Evolutionary conservation across 1,140 invertebrate genomes (phyloP).

Genomic region (Eupeodes corollae): DNA sequence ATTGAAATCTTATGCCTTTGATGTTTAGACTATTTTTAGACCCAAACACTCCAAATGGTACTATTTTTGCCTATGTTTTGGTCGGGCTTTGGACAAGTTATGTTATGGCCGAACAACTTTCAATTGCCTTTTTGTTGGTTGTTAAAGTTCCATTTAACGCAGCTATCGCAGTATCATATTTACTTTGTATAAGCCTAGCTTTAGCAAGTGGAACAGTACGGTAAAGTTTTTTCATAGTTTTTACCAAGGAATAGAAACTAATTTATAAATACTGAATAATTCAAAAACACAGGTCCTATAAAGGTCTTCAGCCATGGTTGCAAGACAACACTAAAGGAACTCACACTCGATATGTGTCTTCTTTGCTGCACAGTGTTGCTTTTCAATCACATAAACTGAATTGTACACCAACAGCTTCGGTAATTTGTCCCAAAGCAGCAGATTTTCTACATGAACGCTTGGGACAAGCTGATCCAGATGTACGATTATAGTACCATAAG

Average conservation of each 20-base stretch:
- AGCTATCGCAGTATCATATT: constrained; percentile 61
- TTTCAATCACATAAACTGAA: constrained; percentile 40
- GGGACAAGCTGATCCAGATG: constrained; percentile 35
- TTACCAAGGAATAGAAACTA: background rate
- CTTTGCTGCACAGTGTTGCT: constrained; percentile 55
- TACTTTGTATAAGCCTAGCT: constrained; percentile 60
- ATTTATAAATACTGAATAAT: too few species aligned
- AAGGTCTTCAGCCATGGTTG: constrained; percentile 65
- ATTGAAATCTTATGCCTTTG: background rate
- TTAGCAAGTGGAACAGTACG: constrained; percentile 70
- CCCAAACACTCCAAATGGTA: constrained; percentile 23
- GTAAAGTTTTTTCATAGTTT: constrained; percentile 41
- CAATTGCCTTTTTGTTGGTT: constrained; percentile 68
- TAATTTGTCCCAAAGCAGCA: constrained; percentile 31
- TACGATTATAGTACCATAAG: constrained; percentile 34
- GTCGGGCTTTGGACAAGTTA: constrained; percentile 68
- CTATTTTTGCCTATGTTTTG: constrained; percentile 41
- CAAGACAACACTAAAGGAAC: constrained; percentile 67
- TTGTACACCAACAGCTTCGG: constrained; percentile 28
- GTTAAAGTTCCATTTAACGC: constrained; percentile 65
- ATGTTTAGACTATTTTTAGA: constrained; percentile 22
- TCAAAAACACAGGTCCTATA: constrained; percentile 43
- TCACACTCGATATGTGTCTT: constrained; percentile 64
- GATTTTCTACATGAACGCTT: constrained; percentile 34
- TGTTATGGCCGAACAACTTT: constrained; percentile 72